These are phyloP conservation scores for Anastrepha obliqua DNA, from an alignment of 1,140 invertebrate genomes.

Conservation along the genomic window DNA sequence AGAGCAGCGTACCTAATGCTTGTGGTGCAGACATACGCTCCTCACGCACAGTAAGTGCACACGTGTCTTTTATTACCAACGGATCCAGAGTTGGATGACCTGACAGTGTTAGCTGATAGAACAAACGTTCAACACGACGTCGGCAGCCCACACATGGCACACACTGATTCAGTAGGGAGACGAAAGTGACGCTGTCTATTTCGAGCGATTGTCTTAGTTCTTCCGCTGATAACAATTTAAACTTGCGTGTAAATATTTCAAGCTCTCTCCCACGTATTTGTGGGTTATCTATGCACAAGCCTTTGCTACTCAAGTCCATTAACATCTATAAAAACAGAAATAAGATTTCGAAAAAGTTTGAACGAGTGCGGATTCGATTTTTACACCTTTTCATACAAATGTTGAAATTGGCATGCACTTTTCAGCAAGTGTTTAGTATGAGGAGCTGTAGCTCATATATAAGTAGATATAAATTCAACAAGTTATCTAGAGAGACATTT, in stretches of 20 bases:
- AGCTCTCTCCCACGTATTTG: constrained; percentile 85
- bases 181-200: constrained; percentile 88
- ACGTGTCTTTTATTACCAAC: constrained; percentile 81
- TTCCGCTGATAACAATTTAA: constrained; percentile 83
- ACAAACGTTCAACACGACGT: constrained; percentile 90
- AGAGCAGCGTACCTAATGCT: constrained; percentile 86
- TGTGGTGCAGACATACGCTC: constrained; percentile 86
- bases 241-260: constrained; percentile 89
- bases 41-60: constrained; percentile 84
- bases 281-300: constrained; percentile 86
- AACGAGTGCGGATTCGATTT: too few species aligned
- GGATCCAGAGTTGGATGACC: constrained; percentile 90
- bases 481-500: too few species aligned
- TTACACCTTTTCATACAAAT: too few species aligned
- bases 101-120: constrained; percentile 86
- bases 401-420: too few species aligned
- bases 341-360: too few species aligned
- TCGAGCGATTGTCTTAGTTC: constrained; percentile 88
- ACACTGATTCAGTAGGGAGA: constrained; percentile 88
- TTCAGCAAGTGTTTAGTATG: too few species aligned
- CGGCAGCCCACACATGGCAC: constrained; percentile 95
- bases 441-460: too few species aligned
- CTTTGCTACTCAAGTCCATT: constrained; percentile 90
- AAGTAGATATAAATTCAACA: too few species aligned
- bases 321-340: constrained; percentile 82